Conservation (phyloP, 1,140 invertebrate genomes). For the Chionoecetes opilio region DNA sequence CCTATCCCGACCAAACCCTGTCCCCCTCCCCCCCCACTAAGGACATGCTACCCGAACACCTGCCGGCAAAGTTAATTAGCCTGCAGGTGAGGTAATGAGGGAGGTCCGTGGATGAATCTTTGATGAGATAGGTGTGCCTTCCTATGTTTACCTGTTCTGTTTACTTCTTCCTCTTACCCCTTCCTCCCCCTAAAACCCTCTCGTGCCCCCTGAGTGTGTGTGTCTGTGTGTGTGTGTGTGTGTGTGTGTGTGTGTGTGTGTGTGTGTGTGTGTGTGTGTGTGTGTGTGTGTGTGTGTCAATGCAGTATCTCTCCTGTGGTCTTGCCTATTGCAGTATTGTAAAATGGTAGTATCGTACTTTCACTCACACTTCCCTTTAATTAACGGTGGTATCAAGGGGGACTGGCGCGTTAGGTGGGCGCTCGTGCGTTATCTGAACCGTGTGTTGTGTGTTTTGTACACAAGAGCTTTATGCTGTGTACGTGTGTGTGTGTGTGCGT, state of each 20-base stretch:
- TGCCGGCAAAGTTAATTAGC: background rate
- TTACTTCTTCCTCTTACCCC: background rate
- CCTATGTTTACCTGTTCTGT: background rate
- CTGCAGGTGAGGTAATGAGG: conserved; percentile 27
- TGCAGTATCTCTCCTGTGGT: background rate
- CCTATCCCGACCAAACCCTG: background rate
- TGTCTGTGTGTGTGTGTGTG: background rate
- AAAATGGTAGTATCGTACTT: background rate
- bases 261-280: conserved; percentile 16
- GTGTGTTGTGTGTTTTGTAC: background rate
- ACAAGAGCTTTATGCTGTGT: background rate
- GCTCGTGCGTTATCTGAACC: background rate
- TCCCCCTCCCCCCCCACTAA: background rate
- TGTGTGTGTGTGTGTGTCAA: background rate
- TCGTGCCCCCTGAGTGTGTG: too few relatives aligned
- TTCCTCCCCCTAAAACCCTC: too few relatives aligned
- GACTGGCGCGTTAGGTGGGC: background rate
- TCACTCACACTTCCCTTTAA: background rate
- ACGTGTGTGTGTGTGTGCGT: background rate
- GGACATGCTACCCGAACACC: background rate
- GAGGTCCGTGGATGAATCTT: background rate
- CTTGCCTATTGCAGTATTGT: background rate
- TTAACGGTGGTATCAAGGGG: background rate
- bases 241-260: conserved; percentile 15
- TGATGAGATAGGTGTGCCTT: background rate